A percentile compares a stretch with the other conserved stretches of the same genome.
Evolutionary conservation across 1,140 invertebrate genomes (phyloP).

Genomic region (Zaprionus davidi): DNA sequence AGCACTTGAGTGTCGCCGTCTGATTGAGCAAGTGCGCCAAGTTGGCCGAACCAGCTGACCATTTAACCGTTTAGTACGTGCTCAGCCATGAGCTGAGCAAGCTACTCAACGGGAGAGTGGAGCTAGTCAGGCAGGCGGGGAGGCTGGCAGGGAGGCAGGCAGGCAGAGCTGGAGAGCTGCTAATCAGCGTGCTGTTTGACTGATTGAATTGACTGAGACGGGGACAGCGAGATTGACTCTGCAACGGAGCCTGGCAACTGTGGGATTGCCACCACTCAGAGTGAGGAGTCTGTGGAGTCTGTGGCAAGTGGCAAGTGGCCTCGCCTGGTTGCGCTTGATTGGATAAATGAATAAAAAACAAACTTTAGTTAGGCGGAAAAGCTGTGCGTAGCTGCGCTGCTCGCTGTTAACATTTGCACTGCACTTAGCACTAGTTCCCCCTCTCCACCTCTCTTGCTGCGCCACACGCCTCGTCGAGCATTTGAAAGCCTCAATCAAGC

Average conservation of each 20-base stretch:
- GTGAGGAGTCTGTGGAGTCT: background rate
- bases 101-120: background rate
- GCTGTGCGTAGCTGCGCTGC: slow-evolving; percentile 43
- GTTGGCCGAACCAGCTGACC: slow-evolving; percentile 25
- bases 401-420: slow-evolving; percentile 76
- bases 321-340: slow-evolving; percentile 65
- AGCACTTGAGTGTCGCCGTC: slow-evolving; percentile 14
- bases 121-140: slow-evolving; percentile 1
- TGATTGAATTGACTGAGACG: slow-evolving; percentile 72
- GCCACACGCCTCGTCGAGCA: slow-evolving; percentile 28
- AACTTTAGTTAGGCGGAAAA: slow-evolving; percentile 58
- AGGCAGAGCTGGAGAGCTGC: slow-evolving; percentile 37
- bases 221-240: background rate
- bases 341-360: slow-evolving; percentile 76
- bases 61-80: slow-evolving; percentile 56
- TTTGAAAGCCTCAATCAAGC: slow-evolving; percentile 77
- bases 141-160: slow-evolving; percentile 4
- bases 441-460: slow-evolving; percentile 8
- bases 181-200: slow-evolving; percentile 72
- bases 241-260: background rate
- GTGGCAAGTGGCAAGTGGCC: slow-evolving; percentile 41
- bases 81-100: slow-evolving; percentile 22
- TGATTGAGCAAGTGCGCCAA: slow-evolving; percentile 52
- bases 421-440: slow-evolving; percentile 61
- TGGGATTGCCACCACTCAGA: slow-evolving; percentile 12